Base-by-base conservation (phyloP, 2,113 vertebrate species). In the Rattus norvegicus region DNA sequence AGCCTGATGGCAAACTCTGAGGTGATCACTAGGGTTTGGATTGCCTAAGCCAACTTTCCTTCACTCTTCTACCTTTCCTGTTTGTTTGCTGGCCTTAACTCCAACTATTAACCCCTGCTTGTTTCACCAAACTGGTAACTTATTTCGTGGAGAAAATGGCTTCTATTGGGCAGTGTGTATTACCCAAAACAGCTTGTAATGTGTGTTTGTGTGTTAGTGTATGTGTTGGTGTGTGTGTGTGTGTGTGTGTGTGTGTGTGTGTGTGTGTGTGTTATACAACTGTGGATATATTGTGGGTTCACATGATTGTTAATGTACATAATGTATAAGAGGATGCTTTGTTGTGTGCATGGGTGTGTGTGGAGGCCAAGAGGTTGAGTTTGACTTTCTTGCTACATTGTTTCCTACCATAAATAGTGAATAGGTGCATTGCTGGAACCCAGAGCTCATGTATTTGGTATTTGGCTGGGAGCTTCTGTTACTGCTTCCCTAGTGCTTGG, bases 1-100 rank as follows among this genome's bases (percentile, higher is more conserved):
- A 4, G 92, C 94, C n/a, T 91, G 17, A 43, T 81, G 76, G 94
- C 89, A 67, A 63, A 22, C 91, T 81, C 30, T 13, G 92, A 92
- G 88, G 88, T 88, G 83, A 88, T 80, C 83, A 65, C 72, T 30
- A 52, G 12, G 5, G 79, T 24, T 13, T 12, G 33, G 36, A 5
- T 16, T 54, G 76, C 36, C 56, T 26, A 11, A 30, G 54, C 52
- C 17, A 17, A 33, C 69, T 75, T 65, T 30, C 49, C n/a, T 87
- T 77, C 28, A 16, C n/a, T 56, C 20, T 59, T n/a, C 49, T 79
- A 1, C 47, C 67, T 70, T 79, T 69, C 11, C 39, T 49, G 16
- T 86, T 65, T 49, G 9, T 83, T 30, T 43, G n/a, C 36, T 19
- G 43, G 70, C 63, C 65, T 88, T 24, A 22, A 73, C 56, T 65